Percentiles rank a stretch among this genome's conserved stretches.
Conservation (phyloP, 2,888 invertebrate species). For the Pyrocoelia pectoralis region DNA sequence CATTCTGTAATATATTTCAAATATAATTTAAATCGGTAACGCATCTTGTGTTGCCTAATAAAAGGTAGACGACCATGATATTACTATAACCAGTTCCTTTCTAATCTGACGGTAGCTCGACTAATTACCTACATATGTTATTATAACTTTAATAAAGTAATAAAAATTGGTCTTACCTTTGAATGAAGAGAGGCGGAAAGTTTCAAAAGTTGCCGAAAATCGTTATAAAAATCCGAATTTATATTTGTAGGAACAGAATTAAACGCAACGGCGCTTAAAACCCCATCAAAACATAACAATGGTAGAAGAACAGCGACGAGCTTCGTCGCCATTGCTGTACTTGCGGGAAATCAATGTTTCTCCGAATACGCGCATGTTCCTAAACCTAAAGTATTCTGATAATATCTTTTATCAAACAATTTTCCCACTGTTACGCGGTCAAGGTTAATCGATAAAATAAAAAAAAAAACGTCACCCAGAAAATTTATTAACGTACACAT, state of each 20-base stretch:
- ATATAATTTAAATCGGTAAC: background rate
- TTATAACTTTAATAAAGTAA: background rate
- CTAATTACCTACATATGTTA: background rate
- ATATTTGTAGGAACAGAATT: slow-evolving; percentile 22
- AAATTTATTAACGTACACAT: slow-evolving; percentile 11
- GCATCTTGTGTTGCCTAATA: slow-evolving; percentile 23
- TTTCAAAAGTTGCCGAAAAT: slow-evolving; percentile 63
- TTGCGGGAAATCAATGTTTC: slow-evolving; percentile 40
- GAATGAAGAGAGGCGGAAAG: slow-evolving; percentile 54
- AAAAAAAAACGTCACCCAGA: background rate
- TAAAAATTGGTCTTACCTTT: slow-evolving; percentile 47
- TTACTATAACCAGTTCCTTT: slow-evolving; percentile 1
- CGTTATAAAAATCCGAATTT: slow-evolving; percentile 60
- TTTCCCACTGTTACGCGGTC: slow-evolving; percentile 7
- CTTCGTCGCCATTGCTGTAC: slow-evolving; percentile 51
- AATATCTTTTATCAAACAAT: slow-evolving; percentile 7
- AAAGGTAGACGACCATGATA: background rate
- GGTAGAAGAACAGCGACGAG: slow-evolving; percentile 48
- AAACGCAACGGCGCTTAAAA: slow-evolving; percentile 36
- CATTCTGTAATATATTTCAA: slow-evolving; percentile 17
- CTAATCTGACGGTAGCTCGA: background rate
- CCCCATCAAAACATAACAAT: slow-evolving; percentile 43
- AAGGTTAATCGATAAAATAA: slow-evolving; percentile 10
- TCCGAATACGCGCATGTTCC: slow-evolving; percentile 32
- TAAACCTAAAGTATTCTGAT: background rate